A percentile compares a stretch with the other conserved stretches of the same genome.
Evolutionary conservation across 1,140 invertebrate species (phyloP).

Genomic region (Drosophila oshimai): DNA sequence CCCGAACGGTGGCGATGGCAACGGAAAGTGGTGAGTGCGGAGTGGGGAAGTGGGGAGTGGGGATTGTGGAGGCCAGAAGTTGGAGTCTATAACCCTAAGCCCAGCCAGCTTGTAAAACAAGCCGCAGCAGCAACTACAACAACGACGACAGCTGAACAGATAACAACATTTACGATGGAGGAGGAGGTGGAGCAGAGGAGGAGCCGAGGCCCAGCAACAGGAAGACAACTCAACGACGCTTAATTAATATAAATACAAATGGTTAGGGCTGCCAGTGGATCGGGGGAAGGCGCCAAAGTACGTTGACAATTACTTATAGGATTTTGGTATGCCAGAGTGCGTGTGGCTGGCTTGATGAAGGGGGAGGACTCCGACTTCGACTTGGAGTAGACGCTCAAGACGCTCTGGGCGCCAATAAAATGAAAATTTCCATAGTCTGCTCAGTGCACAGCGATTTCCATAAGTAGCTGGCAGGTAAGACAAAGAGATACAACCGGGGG

Average conservation of each 20-base stretch:
- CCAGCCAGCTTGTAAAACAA: constrained; percentile 69
- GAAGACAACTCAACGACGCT: constrained; percentile 76
- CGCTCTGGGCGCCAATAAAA: constrained; percentile 76
- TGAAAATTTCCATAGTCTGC: constrained; percentile 71
- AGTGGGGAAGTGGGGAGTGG: not conserved
- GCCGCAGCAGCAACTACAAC: constrained; percentile 53
- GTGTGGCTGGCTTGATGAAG: constrained; percentile 12
- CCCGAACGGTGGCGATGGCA: constrained; percentile 2
- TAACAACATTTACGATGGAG: constrained; percentile 66
- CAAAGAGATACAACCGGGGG: not conserved
- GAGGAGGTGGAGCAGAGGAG: constrained; percentile 3
- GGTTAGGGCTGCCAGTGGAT: constrained; percentile 13
- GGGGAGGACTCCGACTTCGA: not conserved
- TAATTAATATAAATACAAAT: constrained; percentile 80
- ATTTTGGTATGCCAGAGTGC: constrained; percentile 64
- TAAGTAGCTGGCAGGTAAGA: constrained; percentile 53
- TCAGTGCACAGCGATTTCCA: constrained; percentile 62
- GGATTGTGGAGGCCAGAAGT: not conserved
- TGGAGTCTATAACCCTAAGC: constrained; percentile 52
- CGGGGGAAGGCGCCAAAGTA: constrained; percentile 55
- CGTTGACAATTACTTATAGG: constrained; percentile 79
- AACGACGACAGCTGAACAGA: constrained; percentile 71
- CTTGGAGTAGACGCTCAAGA: constrained; percentile 39
- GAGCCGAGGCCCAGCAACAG: constrained; percentile 50
- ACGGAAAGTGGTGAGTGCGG: not conserved